These are phyloP conservation scores for Palloptera scutellata DNA, from an alignment of 2,888 invertebrate species.

Conservation along the genomic window DNA sequence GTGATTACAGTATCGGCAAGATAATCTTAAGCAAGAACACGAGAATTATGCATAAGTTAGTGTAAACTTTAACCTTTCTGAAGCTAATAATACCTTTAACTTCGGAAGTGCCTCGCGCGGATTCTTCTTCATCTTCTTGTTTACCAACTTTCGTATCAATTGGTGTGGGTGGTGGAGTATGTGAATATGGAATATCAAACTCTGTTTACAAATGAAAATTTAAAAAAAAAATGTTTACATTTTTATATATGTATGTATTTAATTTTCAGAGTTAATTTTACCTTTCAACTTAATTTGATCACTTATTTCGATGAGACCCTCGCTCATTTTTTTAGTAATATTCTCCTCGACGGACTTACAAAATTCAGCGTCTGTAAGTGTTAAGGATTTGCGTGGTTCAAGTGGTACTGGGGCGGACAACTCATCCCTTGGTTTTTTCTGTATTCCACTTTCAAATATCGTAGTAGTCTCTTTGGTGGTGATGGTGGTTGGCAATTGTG, in stretches of 20 bases:
- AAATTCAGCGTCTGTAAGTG: slow-evolving; percentile 62
- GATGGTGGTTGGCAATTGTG: slow-evolving; percentile 43
- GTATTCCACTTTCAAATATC: slow-evolving; percentile 2
- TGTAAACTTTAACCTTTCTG: too few relatives aligned
- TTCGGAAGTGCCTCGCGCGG: slow-evolving; percentile 14
- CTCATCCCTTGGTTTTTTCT: slow-evolving; percentile 24
- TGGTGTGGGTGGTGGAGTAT: slow-evolving; percentile 64
- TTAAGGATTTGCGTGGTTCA: slow-evolving; percentile 58
- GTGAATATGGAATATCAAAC: slow-evolving; percentile 59
- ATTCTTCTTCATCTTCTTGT: slow-evolving; percentile 42
- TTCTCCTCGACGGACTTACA: slow-evolving; percentile 62
- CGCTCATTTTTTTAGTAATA: slow-evolving; percentile 62
- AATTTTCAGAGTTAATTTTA: slow-evolving; percentile 27
- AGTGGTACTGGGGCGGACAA: slow-evolving; percentile 45
- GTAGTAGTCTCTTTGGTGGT: slow-evolving; percentile 4
- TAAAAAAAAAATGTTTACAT: neutral
- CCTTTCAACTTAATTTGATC: slow-evolving; percentile 57
- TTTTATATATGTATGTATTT: neutral
- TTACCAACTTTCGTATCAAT: slow-evolving; percentile 50
- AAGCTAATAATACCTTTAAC: slow-evolving; percentile 23
- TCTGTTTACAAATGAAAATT: slow-evolving; percentile 33
- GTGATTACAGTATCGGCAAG: slow-evolving; percentile 55
- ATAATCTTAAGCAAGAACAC: slow-evolving; percentile 44
- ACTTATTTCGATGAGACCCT: slow-evolving; percentile 56
- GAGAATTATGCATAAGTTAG: neutral